Conservation (phyloP, 2,797 vertebrate species). For the Anguilla anguilla region DNA sequence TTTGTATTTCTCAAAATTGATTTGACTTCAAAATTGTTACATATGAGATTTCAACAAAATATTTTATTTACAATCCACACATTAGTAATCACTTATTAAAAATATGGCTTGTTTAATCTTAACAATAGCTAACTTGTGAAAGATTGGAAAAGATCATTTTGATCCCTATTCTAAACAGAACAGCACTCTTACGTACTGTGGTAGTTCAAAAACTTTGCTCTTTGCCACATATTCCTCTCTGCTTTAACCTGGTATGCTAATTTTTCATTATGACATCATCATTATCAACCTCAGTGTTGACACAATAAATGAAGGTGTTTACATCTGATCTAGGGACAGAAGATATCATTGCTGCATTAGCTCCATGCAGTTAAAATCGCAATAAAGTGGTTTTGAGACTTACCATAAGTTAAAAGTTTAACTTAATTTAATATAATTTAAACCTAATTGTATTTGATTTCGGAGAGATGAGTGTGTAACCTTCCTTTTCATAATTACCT, state of each 20-base stretch:
- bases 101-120: no score
- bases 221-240: neutral
- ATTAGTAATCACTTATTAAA: no score
- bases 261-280: constrained; percentile 4
- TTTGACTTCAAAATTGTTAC: no score
- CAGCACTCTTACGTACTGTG: neutral
- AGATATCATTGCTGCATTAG: neutral
- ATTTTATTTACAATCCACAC: no score
- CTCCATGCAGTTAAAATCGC: neutral
- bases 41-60: no score
- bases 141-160: no score
- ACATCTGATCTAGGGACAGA: neutral
- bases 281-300: neutral
- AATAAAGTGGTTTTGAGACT: neutral
- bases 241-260: neutral
- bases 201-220: neutral
- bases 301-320: neutral
- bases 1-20: no score
- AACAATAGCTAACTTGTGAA: no score
- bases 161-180: neutral
- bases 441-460: neutral
- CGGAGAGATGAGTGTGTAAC: neutral
- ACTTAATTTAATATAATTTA: neutral
- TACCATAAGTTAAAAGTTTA: neutral
- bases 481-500: neutral